Conservation (phyloP, 2,797 vertebrate genomes). For the Phrynocephalus vlangalii region DNA sequence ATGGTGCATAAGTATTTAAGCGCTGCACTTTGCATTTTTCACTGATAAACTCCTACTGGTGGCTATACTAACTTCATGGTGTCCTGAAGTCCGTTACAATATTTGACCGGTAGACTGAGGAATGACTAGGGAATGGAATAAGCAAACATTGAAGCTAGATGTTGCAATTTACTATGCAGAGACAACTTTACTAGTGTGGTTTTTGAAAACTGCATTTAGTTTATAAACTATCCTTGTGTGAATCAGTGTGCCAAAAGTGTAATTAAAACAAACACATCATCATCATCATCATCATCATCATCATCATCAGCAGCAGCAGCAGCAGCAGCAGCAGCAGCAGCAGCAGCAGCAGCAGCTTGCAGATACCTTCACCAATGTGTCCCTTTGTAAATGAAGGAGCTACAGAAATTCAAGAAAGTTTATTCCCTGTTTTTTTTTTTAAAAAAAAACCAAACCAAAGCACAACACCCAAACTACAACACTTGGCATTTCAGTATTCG, state of each 20-base stretch:
- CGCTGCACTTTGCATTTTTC: too few species aligned
- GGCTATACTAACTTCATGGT: neutral
- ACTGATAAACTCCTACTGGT: neutral
- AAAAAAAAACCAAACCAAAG: conserved; percentile 25
- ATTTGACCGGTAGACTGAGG: neutral
- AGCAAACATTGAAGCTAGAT: neutral
- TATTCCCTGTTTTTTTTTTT: conserved; percentile 38
- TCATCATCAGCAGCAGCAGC: too few species aligned
- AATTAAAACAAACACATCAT: conserved; percentile 56
- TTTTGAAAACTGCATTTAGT: neutral
- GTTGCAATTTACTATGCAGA: neutral
- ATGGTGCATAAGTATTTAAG: too few species aligned
- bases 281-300: too few species aligned
- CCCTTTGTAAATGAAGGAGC: conserved; percentile 64
- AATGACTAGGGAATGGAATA: neutral
- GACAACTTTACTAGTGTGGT: neutral
- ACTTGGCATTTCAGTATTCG: conserved; percentile 59
- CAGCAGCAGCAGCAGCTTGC: neutral
- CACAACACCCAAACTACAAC: neutral
- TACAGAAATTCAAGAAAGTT: conserved; percentile 48
- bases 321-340: rapidly evolving
- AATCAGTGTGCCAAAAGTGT: conserved; percentile 39
- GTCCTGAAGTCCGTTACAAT: neutral
- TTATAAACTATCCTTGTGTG: neutral
- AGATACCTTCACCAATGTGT: conserved; percentile 42